Percentiles rank a stretch among this genome's conserved stretches.
phyloP scores from a whole-genome alignment of 2,888 invertebrate species.

The Drosophila atripex region DNA sequence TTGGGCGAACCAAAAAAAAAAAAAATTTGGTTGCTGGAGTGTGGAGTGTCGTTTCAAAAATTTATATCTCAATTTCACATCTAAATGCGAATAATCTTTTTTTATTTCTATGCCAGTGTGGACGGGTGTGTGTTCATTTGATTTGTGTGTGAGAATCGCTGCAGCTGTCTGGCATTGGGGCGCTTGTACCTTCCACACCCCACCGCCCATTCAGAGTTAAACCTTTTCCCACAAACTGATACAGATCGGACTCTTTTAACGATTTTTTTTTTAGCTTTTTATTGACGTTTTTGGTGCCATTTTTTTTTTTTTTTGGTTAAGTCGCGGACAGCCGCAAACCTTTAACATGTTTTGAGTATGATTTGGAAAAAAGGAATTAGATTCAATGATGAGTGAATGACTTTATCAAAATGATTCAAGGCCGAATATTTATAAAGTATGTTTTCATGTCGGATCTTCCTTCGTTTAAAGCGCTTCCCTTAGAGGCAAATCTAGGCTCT shows the following conservation, averaged over 20 bases:
- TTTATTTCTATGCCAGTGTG: slow-evolving; percentile 22
- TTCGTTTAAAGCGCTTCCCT: neutral
- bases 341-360: slow-evolving; percentile 1
- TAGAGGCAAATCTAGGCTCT: neutral
- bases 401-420: neutral
- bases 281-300: neutral
- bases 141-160: slow-evolving; percentile 73
- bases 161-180: slow-evolving; percentile 73
- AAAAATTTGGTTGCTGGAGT: slow-evolving; percentile 21
- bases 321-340: slow-evolving; percentile 9
- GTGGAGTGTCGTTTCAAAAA: slow-evolving; percentile 72
- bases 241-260: slow-evolving; percentile 18
- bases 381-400: neutral
- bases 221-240: slow-evolving; percentile 38
- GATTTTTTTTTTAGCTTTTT: slow-evolving; percentile 13
- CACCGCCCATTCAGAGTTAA: slow-evolving; percentile 8
- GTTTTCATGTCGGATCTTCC: neutral
- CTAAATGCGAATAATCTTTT: slow-evolving; percentile 79
- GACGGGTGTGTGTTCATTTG: slow-evolving; percentile 66
- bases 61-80: slow-evolving; percentile 80
- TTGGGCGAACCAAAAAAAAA: slow-evolving; percentile 12
- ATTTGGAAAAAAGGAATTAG: neutral
- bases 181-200: slow-evolving; percentile 54
- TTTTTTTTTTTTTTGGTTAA: slow-evolving; percentile 1
- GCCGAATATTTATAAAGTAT: neutral